A percentile compares a stretch with the other conserved stretches of the same genome.
Conservation (phyloP, 2,888 invertebrate species). For the Azorinus chamasolen region DNA sequence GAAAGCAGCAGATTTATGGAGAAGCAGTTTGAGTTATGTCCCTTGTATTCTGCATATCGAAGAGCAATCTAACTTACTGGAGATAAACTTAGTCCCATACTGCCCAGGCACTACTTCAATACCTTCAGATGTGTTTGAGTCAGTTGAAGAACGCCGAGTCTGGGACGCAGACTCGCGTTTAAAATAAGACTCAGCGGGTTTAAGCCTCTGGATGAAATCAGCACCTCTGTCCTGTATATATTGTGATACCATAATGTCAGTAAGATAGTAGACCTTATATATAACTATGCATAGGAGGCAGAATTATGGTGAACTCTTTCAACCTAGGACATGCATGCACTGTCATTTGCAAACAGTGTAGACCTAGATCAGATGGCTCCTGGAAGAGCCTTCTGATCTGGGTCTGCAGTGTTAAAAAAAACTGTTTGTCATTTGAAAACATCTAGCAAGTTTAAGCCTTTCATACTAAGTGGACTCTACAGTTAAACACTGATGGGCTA, state of each 20-base stretch:
- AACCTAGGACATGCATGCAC: too few species aligned
- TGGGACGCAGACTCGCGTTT: constrained; percentile 55
- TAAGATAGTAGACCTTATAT: neutral
- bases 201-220: constrained; percentile 64
- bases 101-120: constrained; percentile 64
- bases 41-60: constrained; percentile 6
- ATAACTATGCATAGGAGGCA: too few species aligned
- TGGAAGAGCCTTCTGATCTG: too few species aligned
- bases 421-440: too few species aligned
- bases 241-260: neutral
- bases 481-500: too few species aligned
- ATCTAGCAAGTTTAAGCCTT: too few species aligned
- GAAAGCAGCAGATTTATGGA: too few species aligned
- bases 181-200: constrained; percentile 68
- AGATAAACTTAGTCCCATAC: constrained; percentile 66
- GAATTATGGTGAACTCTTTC: too few species aligned
- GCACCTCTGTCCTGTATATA: constrained; percentile 38
- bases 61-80: constrained; percentile 58
- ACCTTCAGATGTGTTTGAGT: constrained; percentile 61
- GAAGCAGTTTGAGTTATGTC: constrained; percentile 55
- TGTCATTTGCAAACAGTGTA: too few species aligned
- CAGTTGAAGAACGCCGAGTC: constrained; percentile 44
- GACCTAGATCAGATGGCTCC: too few species aligned
- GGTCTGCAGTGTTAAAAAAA: too few species aligned
- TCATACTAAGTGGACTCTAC: too few species aligned